Evolutionary conservation across 2,113 vertebrate genomes (phyloP).

Genomic region (Mugil cephalus): DNA sequence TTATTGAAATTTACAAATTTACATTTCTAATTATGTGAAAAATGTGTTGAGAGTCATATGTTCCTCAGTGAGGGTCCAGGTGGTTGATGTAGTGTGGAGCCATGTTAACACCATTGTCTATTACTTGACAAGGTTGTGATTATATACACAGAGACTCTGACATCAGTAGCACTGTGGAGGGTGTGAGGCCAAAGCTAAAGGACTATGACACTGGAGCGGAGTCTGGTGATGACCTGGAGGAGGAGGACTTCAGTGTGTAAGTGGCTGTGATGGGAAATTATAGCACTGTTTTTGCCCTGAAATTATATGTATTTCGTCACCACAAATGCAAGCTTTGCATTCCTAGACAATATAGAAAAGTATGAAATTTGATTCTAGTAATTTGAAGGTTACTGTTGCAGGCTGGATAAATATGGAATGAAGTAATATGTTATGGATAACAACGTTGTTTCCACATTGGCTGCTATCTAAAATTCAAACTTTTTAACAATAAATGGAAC

Average conservation of each 20-base stretch:
- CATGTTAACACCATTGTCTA: neutral
- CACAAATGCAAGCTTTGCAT: too few relatives aligned
- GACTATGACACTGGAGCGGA: constrained; percentile 87
- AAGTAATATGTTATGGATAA: too few relatives aligned
- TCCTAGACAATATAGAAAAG: too few relatives aligned
- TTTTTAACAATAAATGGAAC: too few relatives aligned
- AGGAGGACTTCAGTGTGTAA: constrained; percentile 87
- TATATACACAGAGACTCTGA: constrained; percentile 81
- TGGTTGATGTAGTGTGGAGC: neutral
- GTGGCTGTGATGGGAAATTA: constrained; percentile 15
- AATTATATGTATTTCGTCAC: neutral
- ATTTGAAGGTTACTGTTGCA: too few relatives aligned
- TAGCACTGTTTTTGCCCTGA: neutral
- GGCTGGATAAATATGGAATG: too few relatives aligned
- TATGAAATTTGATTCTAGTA: too few relatives aligned
- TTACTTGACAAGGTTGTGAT: neutral
- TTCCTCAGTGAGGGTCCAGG: neutral
- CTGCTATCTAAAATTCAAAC: too few relatives aligned
- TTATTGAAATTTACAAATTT: too few relatives aligned
- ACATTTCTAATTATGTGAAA: too few relatives aligned
- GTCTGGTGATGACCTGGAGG: constrained; percentile 90
- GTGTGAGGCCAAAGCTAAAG: constrained; percentile 65
- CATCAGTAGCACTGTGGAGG: constrained; percentile 77
- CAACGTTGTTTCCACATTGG: too few relatives aligned
- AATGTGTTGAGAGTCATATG: too few relatives aligned